Evolutionary conservation across 2,888 invertebrate species (phyloP).

Genomic region (Caenorhabditis sp.): DNA sequence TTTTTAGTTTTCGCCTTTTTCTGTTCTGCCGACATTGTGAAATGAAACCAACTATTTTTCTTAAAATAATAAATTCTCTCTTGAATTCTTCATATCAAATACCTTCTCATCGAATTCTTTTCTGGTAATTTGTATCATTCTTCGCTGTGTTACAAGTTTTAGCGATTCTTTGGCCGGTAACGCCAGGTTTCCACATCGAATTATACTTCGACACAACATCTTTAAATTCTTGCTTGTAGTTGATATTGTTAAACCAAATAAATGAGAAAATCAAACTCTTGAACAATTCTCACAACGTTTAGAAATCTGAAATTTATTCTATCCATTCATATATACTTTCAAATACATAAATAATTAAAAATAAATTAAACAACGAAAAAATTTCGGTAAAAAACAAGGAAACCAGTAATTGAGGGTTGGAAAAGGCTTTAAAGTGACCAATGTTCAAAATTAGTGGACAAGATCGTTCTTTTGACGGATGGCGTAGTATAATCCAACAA

Average conservation of each 20-base stretch:
- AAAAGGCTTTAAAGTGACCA: conserved; percentile 1
- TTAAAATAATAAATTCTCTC: conserved; percentile 2
- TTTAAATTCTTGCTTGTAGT: neutral
- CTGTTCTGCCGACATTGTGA: conserved; percentile 63
- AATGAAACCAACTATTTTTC: conserved; percentile 46
- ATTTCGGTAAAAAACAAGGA: neutral
- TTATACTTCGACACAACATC: neutral
- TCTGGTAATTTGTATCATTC: conserved; percentile 1
- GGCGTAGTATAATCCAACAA: conserved; percentile 63
- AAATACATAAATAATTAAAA: neutral
- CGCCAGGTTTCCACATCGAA: neutral
- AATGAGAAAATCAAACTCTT: neutral
- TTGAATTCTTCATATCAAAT: too few relatives aligned
- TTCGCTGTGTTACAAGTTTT: neutral
- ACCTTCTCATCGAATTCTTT: conserved; percentile 6
- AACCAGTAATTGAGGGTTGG: neutral
- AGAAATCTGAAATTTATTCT: neutral
- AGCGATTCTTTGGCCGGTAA: neutral
- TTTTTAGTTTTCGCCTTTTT: conserved; percentile 53
- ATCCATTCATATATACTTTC: neutral
- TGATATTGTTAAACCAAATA: neutral
- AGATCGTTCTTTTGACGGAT: conserved; percentile 58
- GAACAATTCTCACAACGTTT: neutral
- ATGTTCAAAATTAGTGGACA: conserved; percentile 51
- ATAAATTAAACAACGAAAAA: neutral